Conservation (phyloP, 37 sponge, comb jelly and placozoan genomes). For the Petrosia ficiformis region DNA sequence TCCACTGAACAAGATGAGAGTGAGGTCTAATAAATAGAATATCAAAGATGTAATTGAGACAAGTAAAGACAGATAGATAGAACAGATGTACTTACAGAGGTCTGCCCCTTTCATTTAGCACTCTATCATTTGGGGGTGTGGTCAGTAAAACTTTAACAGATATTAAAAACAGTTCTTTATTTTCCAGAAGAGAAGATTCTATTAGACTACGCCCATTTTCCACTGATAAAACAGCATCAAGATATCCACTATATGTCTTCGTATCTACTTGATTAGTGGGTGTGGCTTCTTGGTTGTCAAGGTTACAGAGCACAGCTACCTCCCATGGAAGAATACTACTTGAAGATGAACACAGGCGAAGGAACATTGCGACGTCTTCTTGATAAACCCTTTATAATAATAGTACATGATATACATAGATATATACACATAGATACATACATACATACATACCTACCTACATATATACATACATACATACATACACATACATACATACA, state of each 20-base stretch:
- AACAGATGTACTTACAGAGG: neutral
- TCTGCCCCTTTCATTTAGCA: neutral
- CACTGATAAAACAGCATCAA: neutral
- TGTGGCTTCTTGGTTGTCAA: neutral
- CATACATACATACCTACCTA: too few relatives aligned
- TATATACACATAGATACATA: too few relatives aligned
- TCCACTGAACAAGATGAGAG: neutral
- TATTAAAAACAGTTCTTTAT: neutral
- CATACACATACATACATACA: too few relatives aligned
- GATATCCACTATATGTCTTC: neutral
- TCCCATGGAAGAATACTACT: too few relatives aligned
- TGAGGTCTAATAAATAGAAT: neutral
- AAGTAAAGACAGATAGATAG: neutral
- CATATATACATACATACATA: too few relatives aligned
- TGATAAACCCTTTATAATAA: too few relatives aligned
- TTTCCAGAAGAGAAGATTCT: neutral
- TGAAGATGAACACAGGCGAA: too few relatives aligned
- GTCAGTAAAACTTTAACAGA: neutral
- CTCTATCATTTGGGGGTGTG: neutral
- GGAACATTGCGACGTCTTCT: too few relatives aligned
- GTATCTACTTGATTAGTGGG: neutral
- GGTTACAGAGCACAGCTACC: neutral
- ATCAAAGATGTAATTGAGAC: too few relatives aligned
- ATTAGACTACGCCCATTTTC: neutral
- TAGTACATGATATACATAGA: too few relatives aligned